Base-by-base conservation (phyloP, 2,888 invertebrate genomes). In the Ypsolopha sequella region DNA sequence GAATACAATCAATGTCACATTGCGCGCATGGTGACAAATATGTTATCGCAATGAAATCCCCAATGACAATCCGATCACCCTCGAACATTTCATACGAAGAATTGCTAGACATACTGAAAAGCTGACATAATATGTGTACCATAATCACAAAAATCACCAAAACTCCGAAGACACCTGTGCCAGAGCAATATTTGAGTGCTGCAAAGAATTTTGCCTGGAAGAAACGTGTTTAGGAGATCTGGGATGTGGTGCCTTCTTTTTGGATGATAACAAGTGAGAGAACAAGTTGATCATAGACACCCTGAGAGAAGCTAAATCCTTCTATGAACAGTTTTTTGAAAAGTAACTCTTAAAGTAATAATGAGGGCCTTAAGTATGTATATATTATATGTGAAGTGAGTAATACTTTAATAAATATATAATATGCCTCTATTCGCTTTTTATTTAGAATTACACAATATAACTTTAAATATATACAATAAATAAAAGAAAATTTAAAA, bases 121-220 rank as follows among this genome's bases (percentile, higher is more conserved):
- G 61, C 0, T 70, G 70, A 52, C 63, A 56, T 41, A 81, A 82
- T 1, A 54, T 52, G 2, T 57, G 61, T 7, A 57, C 54, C n/a
- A n/a, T n/a, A n/a, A n/a, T n/a, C n/a, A n/a, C n/a, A n/a, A n/a
- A n/a, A n/a, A n/a, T n/a, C n/a, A n/a, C n/a, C 0, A 48, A 44
- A 8, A 64, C 60, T n/a, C 44, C 48, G 36, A 73, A 64, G 44
- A 60, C 54, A 24, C 88, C 1, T 95, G 95, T 62, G 90, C 92
- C 0, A 91, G 92, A 89, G 94, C 94, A 0, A 92, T 94, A 49
- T 77, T 93, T 6, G 89, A 91, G 1, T 95, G 95, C 65, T 95
- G 95, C 63, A 80, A 89, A 1, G 72, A 76, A 0, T 68, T 70
- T 34, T 75, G 75, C n/a, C 76, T 75, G 53, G 71, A 80, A 10